These are phyloP conservation scores for Drosophila mercatorum DNA, from an alignment of 2,888 invertebrate genomes.

Conservation along the genomic window DNA sequence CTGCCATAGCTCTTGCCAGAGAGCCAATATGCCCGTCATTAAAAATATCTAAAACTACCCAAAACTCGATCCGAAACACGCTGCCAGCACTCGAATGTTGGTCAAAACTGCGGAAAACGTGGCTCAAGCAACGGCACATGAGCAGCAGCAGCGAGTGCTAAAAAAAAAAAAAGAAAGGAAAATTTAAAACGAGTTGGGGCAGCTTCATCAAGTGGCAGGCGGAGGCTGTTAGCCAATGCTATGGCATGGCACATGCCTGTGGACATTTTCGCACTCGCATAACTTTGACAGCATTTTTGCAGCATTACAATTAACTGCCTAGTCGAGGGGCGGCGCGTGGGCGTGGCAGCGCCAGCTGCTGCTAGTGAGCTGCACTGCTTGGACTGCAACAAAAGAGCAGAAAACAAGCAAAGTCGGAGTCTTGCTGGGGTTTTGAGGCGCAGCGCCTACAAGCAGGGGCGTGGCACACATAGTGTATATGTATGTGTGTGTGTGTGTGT, in stretches of 20 bases:
- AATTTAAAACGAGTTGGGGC: conserved; percentile 14
- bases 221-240: conserved; percentile 5
- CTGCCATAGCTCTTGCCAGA: neutral
- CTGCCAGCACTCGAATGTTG: conserved; percentile 47
- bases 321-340: conserved; percentile 11
- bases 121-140: conserved; percentile 6
- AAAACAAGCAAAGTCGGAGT: conserved; percentile 14
- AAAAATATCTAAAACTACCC: neutral
- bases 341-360: conserved; percentile 10
- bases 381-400: neutral
- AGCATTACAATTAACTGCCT: conserved; percentile 77
- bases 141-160: conserved; percentile 1
- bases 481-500: conserved; percentile 1
- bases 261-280: conserved; percentile 79
- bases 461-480: conserved; percentile 27
- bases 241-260: conserved; percentile 40
- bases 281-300: conserved; percentile 78
- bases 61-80: conserved; percentile 34
- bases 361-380: conserved; percentile 9
- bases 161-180: neutral
- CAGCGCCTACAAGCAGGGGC: conserved; percentile 59
- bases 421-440: conserved; percentile 15
- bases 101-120: conserved; percentile 19
- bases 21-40: neutral
- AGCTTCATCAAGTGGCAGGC: conserved; percentile 41